Percentiles rank a stretch among this genome's conserved stretches.
These are phyloP conservation scores for Epiblema foenella DNA, from an alignment of 2,888 invertebrate species.

Conservation along the genomic window DNA sequence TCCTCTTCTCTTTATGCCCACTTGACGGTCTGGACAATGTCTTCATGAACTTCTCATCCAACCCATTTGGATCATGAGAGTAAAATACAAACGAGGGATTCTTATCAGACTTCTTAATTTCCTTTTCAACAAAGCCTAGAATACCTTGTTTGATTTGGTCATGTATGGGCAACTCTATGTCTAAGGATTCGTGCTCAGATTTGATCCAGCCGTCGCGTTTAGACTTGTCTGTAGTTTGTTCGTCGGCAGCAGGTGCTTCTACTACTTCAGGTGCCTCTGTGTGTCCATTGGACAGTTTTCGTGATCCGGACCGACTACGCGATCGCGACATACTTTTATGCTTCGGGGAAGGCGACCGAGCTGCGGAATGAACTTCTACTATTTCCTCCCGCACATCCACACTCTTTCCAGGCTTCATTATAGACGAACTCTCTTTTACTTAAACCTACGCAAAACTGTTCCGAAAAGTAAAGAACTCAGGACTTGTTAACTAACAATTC, in stretches of 20 bases:
- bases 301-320: constrained; percentile 69
- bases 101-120: constrained; percentile 80
- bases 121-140: constrained; percentile 80
- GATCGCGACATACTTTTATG: constrained; percentile 64
- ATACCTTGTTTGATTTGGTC: constrained; percentile 83
- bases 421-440: constrained; percentile 44
- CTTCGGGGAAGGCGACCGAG: constrained; percentile 76
- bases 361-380: constrained; percentile 75
- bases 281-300: constrained; percentile 77
- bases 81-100: constrained; percentile 81
- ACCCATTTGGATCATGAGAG: constrained; percentile 78
- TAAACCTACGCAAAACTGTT: constrained; percentile 52
- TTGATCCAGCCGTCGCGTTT: constrained; percentile 80
- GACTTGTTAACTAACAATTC: constrained; percentile 6
- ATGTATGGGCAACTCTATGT: constrained; percentile 85
- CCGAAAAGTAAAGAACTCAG: constrained; percentile 9
- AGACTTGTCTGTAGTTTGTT: constrained; percentile 61
- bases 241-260: constrained; percentile 51
- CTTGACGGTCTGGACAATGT: constrained; percentile 76
- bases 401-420: constrained; percentile 77
- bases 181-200: constrained; percentile 83
- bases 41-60: constrained; percentile 79
- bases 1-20: constrained; percentile 79
- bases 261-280: constrained; percentile 51
- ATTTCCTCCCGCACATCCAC: constrained; percentile 73